Conservation (phyloP, 2,797 vertebrate genomes). For the Syndactyla subalaris region DNA sequence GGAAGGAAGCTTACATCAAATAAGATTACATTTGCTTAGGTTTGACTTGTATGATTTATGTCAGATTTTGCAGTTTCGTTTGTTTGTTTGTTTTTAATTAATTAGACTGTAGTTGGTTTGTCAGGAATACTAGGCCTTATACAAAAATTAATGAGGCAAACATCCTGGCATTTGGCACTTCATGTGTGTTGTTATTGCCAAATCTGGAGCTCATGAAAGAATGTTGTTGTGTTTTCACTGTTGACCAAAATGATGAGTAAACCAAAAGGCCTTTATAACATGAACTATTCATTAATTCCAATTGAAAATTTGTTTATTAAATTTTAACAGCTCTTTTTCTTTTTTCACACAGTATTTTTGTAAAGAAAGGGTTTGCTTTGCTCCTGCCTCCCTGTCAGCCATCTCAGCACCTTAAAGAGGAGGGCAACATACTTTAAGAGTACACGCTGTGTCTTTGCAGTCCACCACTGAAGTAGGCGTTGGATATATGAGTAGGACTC, state of each 20-base stretch:
- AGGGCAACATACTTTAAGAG: neutral
- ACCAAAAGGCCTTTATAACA: slow-evolving; percentile 36
- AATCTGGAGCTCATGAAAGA: neutral
- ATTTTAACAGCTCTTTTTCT: slow-evolving; percentile 36
- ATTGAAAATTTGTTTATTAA: slow-evolving; percentile 37
- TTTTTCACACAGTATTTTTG: slow-evolving; percentile 48
- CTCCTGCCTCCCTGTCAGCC: neutral
- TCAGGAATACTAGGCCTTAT: neutral
- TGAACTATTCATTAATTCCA: slow-evolving; percentile 60
- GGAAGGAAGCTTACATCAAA: neutral
- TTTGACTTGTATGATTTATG: neutral
- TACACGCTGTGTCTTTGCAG: neutral
- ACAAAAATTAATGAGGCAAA: neutral
- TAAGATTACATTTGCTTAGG: neutral
- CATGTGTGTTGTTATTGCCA: neutral
- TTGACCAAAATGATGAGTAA: neutral
- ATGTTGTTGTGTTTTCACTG: neutral
- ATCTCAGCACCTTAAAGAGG: neutral
- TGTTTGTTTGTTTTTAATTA: neutral
- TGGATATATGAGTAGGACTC: neutral
- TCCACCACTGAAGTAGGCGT: neutral
- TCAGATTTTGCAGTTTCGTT: neutral
- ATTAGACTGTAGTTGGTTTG: neutral
- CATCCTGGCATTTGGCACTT: neutral
- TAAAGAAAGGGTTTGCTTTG: slow-evolving; percentile 22